Base-by-base conservation (phyloP, 2,888 invertebrate genomes). In the Zaprionus lineosus region DNA sequence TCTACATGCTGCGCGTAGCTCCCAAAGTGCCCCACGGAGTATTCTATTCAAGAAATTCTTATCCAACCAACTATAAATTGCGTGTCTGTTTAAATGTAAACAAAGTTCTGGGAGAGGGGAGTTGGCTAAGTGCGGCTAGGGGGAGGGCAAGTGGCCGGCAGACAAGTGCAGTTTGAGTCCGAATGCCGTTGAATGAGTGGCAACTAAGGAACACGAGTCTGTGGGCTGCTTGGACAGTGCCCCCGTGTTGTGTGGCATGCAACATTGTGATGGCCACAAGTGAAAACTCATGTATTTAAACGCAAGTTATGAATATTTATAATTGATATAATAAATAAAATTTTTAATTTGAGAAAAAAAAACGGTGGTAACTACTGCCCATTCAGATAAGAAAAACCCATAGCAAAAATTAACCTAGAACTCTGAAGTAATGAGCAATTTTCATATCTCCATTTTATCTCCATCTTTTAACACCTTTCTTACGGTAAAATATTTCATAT, bases 81-180 rank as follows among this genome's bases (percentile, higher is more conserved):
- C 74, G 57, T 77, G 74, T 59, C 60, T 58, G 52, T 26, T 40
- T 21, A 12, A 63, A 64, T 67, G 60, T 77, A 67, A 74, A 74
- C 59, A 67, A n/a, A 53, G 24, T 15, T 29, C 11, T 14, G n/a
- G n/a, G 21, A 8, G 12, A 12, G 39, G n/a, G n/a, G 14, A n/a
- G 39, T n/a, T 40, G 16, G 3, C 15, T 14, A 24, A n/a, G 6
- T 24, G 24, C 24, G n/a, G 8, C 2, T 24, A 24, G 4, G 31
- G 18, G 33, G n/a, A 9, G 16, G 34, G 34, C 26, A 18, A 24
- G n/a, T n/a, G n/a, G n/a, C n/a, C n/a, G n/a, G n/a, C n/a, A n/a
- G n/a, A n/a, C n/a, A n/a, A n/a, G n/a, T n/a, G 6, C 12, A 19
- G 15, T 11, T 21, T 1, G 9, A 31, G 47, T 47, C 15, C 24